Conservation (phyloP, 2,797 vertebrate species). For the Galagoides demidoff region DNA sequence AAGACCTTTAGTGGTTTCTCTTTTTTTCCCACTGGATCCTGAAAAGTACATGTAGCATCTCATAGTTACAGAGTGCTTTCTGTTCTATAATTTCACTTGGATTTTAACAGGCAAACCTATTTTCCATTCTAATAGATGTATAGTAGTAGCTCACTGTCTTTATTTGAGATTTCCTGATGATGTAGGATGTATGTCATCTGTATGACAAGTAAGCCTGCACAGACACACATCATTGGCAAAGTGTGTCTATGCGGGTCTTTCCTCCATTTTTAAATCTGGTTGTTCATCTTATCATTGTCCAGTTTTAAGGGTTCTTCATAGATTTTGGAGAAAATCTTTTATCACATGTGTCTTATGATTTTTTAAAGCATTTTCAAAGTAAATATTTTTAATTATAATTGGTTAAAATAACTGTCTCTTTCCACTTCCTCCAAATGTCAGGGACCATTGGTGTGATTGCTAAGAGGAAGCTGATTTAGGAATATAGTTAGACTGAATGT, state of each 20-base stretch:
- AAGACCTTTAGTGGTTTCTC: neutral
- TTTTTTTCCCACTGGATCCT: neutral
- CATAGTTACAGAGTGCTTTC: neutral
- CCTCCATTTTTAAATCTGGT: neutral
- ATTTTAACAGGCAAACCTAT: neutral
- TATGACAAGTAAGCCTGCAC: too few species aligned
- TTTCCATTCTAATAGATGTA: neutral
- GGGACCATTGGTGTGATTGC: neutral
- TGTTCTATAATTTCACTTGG: neutral
- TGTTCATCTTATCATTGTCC: neutral
- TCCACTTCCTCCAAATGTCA: neutral
- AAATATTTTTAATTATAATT: neutral
- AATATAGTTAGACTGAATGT: neutral
- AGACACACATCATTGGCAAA: neutral
- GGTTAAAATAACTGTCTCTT: neutral
- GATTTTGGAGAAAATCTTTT: neutral
- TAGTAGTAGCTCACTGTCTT: neutral
- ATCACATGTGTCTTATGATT: neutral
- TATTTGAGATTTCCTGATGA: neutral
- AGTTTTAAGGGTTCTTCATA: neutral
- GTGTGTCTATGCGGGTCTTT: neutral
- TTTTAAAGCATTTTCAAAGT: neutral
- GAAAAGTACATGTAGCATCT: neutral
- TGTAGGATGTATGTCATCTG: too few species aligned
- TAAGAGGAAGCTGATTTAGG: neutral